Conservation (phyloP, 2,797 vertebrate genomes). For the Neopelma chrysocephalum region DNA sequence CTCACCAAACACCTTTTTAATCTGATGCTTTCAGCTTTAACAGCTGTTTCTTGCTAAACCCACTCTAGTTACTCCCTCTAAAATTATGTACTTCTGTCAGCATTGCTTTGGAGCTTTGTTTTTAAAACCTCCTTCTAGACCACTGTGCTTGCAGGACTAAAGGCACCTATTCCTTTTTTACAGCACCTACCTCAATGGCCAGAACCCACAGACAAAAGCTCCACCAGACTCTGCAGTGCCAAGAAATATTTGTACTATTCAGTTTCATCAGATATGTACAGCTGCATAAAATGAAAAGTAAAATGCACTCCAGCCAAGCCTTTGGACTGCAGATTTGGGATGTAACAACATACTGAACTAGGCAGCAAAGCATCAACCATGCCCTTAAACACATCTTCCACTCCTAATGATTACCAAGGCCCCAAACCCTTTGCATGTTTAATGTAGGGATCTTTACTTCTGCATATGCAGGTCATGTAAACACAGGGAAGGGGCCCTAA, state of each 20-base stretch:
- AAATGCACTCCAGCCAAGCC: not conserved
- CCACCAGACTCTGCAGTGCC: not conserved
- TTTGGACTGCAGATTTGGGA: not conserved
- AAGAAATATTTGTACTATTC: not conserved
- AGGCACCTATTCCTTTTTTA: not conserved
- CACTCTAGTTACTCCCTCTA: not conserved
- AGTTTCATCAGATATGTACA: not conserved
- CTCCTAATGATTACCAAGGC: not conserved
- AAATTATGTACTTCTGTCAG: not conserved
- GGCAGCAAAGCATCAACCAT: not conserved
- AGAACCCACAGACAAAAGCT: not conserved
- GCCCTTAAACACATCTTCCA: not conserved
- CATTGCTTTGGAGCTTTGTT: not conserved
- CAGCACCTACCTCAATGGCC: not conserved
- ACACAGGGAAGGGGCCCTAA: not conserved
- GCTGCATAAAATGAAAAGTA: not conserved
- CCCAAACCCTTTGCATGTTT: not conserved
- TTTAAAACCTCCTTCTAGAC: not conserved
- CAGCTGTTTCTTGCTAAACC: not conserved
- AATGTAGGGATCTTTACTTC: not conserved
- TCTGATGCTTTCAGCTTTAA: not conserved
- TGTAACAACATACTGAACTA: not conserved
- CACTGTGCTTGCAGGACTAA: not conserved
- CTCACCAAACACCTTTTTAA: not conserved
- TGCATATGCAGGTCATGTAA: not conserved